Conservation (phyloP, 2,113 vertebrate genomes). For the Melozone crissalis region DNA sequence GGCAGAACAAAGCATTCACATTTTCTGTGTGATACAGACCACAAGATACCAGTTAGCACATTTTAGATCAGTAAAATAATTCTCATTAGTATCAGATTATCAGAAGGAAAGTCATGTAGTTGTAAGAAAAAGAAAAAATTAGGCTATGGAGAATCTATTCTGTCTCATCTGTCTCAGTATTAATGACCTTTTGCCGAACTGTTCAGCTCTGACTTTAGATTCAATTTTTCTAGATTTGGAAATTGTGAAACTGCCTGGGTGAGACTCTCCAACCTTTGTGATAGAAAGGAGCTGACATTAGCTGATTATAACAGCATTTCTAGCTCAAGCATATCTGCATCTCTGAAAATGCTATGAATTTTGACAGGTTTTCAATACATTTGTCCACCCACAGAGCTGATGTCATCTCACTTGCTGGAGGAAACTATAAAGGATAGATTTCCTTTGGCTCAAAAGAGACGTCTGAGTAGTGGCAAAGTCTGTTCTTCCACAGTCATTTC, state of each 20-base stretch:
- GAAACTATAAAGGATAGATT: conserved; percentile 7
- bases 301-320: conserved; percentile 2
- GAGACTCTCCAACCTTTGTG: background rate
- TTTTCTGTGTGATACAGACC: background rate
- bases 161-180: background rate
- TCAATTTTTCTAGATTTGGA: background rate
- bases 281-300: background rate
- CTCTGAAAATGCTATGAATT: conserved; percentile 43
- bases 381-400: conserved; percentile 45
- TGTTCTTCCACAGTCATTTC: background rate
- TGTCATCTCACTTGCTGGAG: conserved; percentile 13
- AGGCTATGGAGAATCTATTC: background rate
- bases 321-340: background rate
- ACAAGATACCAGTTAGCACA: background rate
- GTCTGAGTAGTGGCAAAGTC: background rate
- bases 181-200: background rate
- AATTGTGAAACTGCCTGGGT: background rate
- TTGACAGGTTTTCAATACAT: conserved; percentile 46
- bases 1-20: background rate
- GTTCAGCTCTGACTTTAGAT: background rate
- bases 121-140: background rate
- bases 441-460: background rate
- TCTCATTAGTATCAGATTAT: background rate
- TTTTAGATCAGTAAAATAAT: background rate
- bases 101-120: background rate